A percentile compares a stretch with the other conserved stretches of the same genome.
Conservation (phyloP, 2,797 vertebrate genomes). For the Cygnus olor region DNA sequence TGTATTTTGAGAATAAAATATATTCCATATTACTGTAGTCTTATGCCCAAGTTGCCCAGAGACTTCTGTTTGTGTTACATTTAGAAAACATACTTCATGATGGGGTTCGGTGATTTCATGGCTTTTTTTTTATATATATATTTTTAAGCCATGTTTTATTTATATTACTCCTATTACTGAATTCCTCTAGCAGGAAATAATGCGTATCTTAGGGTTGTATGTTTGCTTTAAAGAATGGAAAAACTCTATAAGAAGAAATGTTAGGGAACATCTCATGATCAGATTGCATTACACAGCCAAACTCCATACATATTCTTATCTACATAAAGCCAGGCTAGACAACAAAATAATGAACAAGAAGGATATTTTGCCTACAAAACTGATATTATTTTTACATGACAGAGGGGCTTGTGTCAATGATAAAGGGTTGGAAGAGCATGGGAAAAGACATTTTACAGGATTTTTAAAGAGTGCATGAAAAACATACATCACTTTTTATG, state of each 20-base stretch:
- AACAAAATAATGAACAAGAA: constrained; percentile 2
- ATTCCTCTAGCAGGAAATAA: background rate
- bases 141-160: background rate
- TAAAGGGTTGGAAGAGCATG: background rate
- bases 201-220: background rate
- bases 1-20: background rate
- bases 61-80: background rate
- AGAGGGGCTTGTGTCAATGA: background rate
- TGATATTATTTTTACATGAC: background rate
- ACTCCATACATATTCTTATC: background rate
- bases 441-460: background rate
- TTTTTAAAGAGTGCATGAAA: background rate
- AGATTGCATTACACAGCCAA: background rate
- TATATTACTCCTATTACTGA: background rate
- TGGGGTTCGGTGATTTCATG: background rate
- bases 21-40: background rate
- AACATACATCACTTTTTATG: background rate
- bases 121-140: background rate
- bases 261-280: background rate
- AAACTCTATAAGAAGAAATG: background rate
- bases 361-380: background rate
- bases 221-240: background rate
- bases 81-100: background rate
- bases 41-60: background rate
- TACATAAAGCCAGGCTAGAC: background rate